Base-by-base conservation (phyloP, 2,113 vertebrate species). In the Serinus canaria region DNA sequence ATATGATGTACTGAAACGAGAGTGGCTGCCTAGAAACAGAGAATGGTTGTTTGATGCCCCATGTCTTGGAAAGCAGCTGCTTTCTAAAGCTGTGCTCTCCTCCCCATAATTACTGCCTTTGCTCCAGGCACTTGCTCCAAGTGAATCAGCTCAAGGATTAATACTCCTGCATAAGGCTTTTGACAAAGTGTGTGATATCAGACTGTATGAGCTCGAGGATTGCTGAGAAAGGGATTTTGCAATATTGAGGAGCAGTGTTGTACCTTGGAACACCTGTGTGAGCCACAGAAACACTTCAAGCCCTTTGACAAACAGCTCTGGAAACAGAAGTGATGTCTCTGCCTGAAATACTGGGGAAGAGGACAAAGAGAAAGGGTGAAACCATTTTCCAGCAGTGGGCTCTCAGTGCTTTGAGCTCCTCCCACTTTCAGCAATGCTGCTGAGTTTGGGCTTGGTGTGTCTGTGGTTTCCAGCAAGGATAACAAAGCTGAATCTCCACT, bases 341-440 rank as follows among this genome's bases (percentile, higher is more conserved):
- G 33, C 47, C n/a, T 39, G 67, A n/a, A 39, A 25, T 37, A 25
- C 11, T n/a, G 35, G 10, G 31, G 28, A 41, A 37, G 37, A 70
- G 47, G 21, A 35, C 14, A 49, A 37, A 75, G 46, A 83, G 49
- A 66, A 62, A 62, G 55, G 12, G 15, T 33, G 33, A 62, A 62
- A 59, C 3, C 16, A 2, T 6, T 68, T 87, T 58, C 74, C 19
- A 64, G 30, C 18, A 21, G 17, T 11, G 30, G 8, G 3, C 39
- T 69, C 63, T 85, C 22, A 11, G 15, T 3, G 1, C 74, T 49
- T 31, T 33, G 43, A 15, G 11, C 30, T 91, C 79, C 55, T 83
- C 41, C 56, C 23, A 9, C 27, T 74, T 68, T 33, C 24, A 49
- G 35, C 0, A 0, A 5, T 9, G 53, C 23, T 58, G 39, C 28